phyloP scores from a whole-genome alignment of 2,888 invertebrate genomes.

The Agrotis segetum region DNA sequence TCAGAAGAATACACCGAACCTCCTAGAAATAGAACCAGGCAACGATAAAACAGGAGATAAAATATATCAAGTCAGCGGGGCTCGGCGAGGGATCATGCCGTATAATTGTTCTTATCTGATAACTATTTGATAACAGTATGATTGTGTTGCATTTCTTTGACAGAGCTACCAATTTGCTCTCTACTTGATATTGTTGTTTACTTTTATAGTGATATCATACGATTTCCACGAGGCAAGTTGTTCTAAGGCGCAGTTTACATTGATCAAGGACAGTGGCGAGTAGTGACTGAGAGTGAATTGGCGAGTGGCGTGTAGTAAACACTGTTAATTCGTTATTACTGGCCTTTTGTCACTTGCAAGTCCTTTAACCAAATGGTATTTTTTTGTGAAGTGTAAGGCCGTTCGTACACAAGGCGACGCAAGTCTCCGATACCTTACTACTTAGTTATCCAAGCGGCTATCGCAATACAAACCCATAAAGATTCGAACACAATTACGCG shows the following conservation, averaged over 20 bases:
- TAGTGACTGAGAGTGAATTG: no score
- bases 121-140: conserved; percentile 44
- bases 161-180: conserved; percentile 17
- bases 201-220: not conserved
- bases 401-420: no score
- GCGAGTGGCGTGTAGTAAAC: no score
- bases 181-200: conserved; percentile 26
- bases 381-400: no score
- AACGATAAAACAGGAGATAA: conserved; percentile 26
- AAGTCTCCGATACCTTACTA: no score
- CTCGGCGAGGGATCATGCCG: conserved; percentile 37
- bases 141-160: conserved; percentile 47
- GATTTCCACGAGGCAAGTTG: conserved; percentile 11
- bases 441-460: no score
- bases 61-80: conserved; percentile 23
- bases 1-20: not conserved
- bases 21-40: conserved; percentile 15
- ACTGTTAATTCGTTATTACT: no score
- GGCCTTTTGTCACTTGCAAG: no score
- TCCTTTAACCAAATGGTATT: no score
- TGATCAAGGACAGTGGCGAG: not conserved
- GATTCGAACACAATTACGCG: no score
- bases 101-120: conserved; percentile 61
- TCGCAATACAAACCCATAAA: no score
- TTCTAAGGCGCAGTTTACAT: not conserved